Base-by-base conservation (phyloP, 2,113 vertebrate genomes). In the Campylorhamphus procurvoides region DNA sequence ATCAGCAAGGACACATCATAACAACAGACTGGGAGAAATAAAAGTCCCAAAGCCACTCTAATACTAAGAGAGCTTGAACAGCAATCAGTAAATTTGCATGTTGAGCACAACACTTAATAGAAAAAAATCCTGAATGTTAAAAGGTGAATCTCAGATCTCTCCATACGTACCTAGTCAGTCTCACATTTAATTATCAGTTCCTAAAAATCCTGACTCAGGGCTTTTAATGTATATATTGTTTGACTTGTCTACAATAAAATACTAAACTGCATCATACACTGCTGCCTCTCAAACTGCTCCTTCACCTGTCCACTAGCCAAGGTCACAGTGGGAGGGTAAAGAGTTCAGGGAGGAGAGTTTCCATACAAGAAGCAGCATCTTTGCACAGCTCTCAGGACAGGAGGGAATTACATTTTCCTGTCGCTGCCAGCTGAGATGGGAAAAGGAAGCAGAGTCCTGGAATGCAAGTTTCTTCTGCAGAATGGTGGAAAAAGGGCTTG, bases 351-450 rank as follows among this genome's bases (percentile, higher is more conserved):
- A 52, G 15, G 20, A 82, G 28, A 87, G 24, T 3, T 3, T 33
- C 9, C 15, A 8, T 7, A 39, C 44, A 90, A 79, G 37, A 72
- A 46, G 31, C 6, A 5, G 14, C 0, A 2, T 55, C 69, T 72
- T 81, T 75, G 71, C 62, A 68, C 35, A 71, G 53, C 68, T 80
- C 81, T 40, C 42, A 20, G 33, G 62, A 72, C 44, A 90, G 46
- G 2, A 0, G 31, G 60, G 53, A 90, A 84, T 24, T 53, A 37
- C 19, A 60, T 46, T 64, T 88, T 59, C 74, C 75, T 85, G 53
- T 23, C 0, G 0, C 25, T 79, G 74, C 10, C 0, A 0, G 39
- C 37, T 4, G 3, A 85, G 40, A 53, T 8, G 19, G 28, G 27
- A 58, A 62, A 62, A 88, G 49, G 31, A 88, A 88, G 33, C 8